Evolutionary conservation across 2,888 invertebrate genomes (phyloP).

Genomic region (Vesta saturnalis): DNA sequence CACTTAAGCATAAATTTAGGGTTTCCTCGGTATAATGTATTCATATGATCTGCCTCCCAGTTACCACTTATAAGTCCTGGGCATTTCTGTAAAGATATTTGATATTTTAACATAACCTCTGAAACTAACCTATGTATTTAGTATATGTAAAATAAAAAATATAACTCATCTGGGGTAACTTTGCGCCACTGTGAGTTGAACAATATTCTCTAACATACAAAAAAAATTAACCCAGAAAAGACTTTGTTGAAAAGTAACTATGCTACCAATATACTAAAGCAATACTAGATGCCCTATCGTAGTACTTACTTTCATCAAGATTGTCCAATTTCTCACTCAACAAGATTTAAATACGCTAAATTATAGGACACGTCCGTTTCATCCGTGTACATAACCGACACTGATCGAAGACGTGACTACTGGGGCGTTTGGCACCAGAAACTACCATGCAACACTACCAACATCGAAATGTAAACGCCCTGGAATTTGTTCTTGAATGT

Average conservation of each 20-base stretch:
- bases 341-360: neutral
- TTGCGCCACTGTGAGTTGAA: too few species aligned
- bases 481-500: neutral
- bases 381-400: neutral
- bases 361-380: neutral
- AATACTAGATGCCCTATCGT: too few species aligned
- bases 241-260: too few species aligned
- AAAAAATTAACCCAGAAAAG: too few species aligned
- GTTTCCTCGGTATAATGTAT: neutral
- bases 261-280: too few species aligned
- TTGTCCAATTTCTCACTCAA: neutral
- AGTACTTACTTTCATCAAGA: neutral
- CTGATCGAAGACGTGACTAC: neutral
- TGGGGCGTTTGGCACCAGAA: neutral
- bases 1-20: neutral
- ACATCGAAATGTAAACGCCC: neutral
- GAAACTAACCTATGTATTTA: neutral
- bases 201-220: too few species aligned
- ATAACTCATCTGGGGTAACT: too few species aligned
- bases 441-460: neutral
- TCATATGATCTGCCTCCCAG: neutral
- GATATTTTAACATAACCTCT: neutral
- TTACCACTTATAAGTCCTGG: too few species aligned
- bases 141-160: too few species aligned
- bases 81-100: neutral